phyloP scores from a whole-genome alignment of 2,888 invertebrate genomes.

The Rotaria macrura region DNA sequence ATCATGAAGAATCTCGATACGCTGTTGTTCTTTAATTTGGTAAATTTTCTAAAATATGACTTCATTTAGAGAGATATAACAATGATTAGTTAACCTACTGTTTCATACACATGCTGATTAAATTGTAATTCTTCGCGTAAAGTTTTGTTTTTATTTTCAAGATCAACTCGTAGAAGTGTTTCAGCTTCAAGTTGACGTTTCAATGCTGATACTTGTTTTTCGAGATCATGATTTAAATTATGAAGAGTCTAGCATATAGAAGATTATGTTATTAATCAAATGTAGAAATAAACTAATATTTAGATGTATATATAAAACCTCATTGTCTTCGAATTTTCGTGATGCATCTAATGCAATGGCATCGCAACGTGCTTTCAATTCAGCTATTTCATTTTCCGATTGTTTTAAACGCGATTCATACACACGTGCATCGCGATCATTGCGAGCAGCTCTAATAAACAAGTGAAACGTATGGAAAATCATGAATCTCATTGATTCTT shows the following conservation, averaged over 20 bases:
- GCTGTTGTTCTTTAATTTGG: constrained; percentile 73
- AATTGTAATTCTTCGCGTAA: constrained; percentile 80
- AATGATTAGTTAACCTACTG: constrained; percentile 42
- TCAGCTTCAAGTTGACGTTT: constrained; percentile 84
- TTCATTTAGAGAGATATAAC: too few relatives aligned
- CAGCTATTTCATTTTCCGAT: constrained; percentile 41
- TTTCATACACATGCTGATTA: constrained; percentile 57
- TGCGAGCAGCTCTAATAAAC: constrained; percentile 59
- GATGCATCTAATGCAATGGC: constrained; percentile 62
- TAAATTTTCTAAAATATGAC: constrained; percentile 56
- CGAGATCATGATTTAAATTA: constrained; percentile 57
- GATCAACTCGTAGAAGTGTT: constrained; percentile 77
- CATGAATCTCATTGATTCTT: too few relatives aligned
- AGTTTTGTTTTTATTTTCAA: constrained; percentile 64
- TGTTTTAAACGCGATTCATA: constrained; percentile 62
- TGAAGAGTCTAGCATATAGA: constrained; percentile 53
- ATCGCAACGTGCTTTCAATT: constrained; percentile 40
- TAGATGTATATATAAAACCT: constrained; percentile 51
- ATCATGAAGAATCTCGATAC: constrained; percentile 86
- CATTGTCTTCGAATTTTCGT: constrained; percentile 59
- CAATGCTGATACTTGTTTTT: constrained; percentile 66
- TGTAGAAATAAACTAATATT: too few relatives aligned
- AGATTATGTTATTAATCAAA: too few relatives aligned
- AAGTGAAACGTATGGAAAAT: neutral
- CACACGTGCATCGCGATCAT: constrained; percentile 62